Percentiles rank a stretch among this genome's conserved stretches.
These are phyloP conservation scores for Arnoldichthys spilopterus DNA, from an alignment of 2,797 vertebrate species.

Conservation along the genomic window DNA sequence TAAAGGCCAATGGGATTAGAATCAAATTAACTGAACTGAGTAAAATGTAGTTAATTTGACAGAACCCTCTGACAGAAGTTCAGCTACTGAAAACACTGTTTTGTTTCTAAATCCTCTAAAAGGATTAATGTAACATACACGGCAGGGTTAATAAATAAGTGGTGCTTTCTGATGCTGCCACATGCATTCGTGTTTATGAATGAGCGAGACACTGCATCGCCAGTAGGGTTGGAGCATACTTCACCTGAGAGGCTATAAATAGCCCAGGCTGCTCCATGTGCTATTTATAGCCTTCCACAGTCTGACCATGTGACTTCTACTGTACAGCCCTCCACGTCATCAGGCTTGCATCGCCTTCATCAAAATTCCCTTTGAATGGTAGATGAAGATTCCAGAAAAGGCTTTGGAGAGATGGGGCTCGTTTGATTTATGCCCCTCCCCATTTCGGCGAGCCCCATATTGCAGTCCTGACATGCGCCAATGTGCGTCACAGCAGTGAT, in stretches of 20 bases:
- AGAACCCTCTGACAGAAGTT: too few relatives aligned
- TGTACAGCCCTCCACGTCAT: neutral
- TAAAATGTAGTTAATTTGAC: too few relatives aligned
- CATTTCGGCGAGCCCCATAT: neutral
- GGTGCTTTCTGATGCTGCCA: neutral
- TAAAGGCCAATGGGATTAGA: neutral
- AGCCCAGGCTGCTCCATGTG: slow-evolving; percentile 5
- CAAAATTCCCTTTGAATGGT: slow-evolving; percentile 8
- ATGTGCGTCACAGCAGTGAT: neutral
- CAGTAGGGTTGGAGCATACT: slow-evolving; percentile 16
- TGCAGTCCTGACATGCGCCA: neutral
- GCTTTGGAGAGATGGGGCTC: neutral
- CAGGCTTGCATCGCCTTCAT: neutral
- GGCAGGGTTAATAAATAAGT: slow-evolving; percentile 3
- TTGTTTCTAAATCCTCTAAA: too few relatives aligned
- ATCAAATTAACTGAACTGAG: neutral
- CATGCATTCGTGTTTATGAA: slow-evolving; percentile 13
- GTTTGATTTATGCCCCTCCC: neutral
- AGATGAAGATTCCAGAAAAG: neutral
- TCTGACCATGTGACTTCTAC: slow-evolving; percentile 20
- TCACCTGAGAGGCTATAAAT: slow-evolving; percentile 49
- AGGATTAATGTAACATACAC: slow-evolving; percentile 1
- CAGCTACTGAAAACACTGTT: too few relatives aligned
- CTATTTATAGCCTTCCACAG: slow-evolving; percentile 38
- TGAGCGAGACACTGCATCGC: slow-evolving; percentile 21